Evolutionary conservation across 2,888 invertebrate species (phyloP), one percentile per base, ranked within the genome.

Genomic region (Ichneumoninae sp.): DNA sequence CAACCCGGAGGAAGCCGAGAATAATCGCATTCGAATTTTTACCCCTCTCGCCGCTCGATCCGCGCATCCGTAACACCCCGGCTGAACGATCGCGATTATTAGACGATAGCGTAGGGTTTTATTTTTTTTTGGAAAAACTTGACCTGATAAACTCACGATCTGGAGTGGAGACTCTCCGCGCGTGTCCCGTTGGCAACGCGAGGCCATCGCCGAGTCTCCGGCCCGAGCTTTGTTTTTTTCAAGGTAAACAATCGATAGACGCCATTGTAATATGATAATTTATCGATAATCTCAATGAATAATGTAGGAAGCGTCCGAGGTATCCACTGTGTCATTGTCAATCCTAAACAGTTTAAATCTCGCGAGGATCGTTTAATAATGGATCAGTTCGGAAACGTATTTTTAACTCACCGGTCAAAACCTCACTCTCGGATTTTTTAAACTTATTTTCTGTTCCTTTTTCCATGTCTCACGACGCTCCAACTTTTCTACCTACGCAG

Each of bases 201-300:
- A 57, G 50, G 30, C 26, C 22, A 54, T 30, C 44, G 52, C 19
- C 44, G 73, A 74, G 47, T 76, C 71, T 75, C 52, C 78, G 71
- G 44, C 69, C 66, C 75, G 47, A 80, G 84, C 81, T 81, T 80
- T 82, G 88, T 57, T 8, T 26, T 26, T 87, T 86, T 85, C 87
- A 87, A 89, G 87, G 89, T 86, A 85, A 85, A 88, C 83, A 83
- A 89, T 88, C 88, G 89, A 85, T 86, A 57, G 89, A 88, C 89
- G 90, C 90, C 90, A 90, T 92, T 91, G 91, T 88, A 89, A 90
- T 92, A 91, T 92, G 91, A 91, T 92, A 92, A 92, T 92, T 90
- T 88, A 88, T 90, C 89, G 92, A 91, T 92, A 91, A 92, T 91
- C 88, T 88, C 83, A 86, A 91, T 92, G 92, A 93, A 93, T 92